Percentiles rank a stretch among this genome's conserved stretches.
phyloP scores from a whole-genome alignment of 2,113 vertebrate genomes.

The Eublepharis macularius region DNA sequence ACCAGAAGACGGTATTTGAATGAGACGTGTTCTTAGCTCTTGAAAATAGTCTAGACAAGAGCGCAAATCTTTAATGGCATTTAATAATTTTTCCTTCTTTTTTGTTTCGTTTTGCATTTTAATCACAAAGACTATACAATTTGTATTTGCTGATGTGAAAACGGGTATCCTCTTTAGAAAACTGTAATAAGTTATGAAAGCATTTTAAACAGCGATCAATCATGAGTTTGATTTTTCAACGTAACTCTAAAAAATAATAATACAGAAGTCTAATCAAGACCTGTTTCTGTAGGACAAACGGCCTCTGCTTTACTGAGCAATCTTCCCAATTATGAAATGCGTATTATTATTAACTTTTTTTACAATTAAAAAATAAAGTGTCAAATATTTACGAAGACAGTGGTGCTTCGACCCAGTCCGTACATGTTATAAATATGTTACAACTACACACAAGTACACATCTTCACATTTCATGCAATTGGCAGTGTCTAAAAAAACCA shows the following conservation, averaged over 20 bases:
- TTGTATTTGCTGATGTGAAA: slow-evolving; percentile 71
- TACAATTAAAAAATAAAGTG: slow-evolving; percentile 73
- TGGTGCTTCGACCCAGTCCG: slow-evolving; percentile 73
- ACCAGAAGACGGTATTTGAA: slow-evolving; percentile 75
- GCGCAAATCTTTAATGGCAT: slow-evolving; percentile 69
- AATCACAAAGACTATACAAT: slow-evolving; percentile 79
- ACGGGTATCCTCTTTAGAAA: slow-evolving; percentile 77
- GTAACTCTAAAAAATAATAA: slow-evolving; percentile 59
- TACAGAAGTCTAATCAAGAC: slow-evolving; percentile 71
- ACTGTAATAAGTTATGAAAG: slow-evolving; percentile 78
- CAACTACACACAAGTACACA: slow-evolving; percentile 90
- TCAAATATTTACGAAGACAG: slow-evolving; percentile 71
- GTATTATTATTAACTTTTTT: slow-evolving; percentile 46
- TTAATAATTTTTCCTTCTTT: slow-evolving; percentile 33
- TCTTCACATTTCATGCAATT: slow-evolving; percentile 90
- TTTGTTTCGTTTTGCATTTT: slow-evolving; percentile 65
- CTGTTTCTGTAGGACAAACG: slow-evolving; percentile 68
- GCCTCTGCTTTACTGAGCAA: slow-evolving; percentile 63
- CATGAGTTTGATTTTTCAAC: slow-evolving; percentile 66
- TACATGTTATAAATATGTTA: slow-evolving; percentile 87
- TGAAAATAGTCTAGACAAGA: slow-evolving; percentile 76
- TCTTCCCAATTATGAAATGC: slow-evolving; percentile 68
- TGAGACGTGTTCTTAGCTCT: slow-evolving; percentile 66
- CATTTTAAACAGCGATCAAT: slow-evolving; percentile 71
- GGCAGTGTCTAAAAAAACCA: slow-evolving; percentile 85